Percentiles rank a stretch among this genome's conserved stretches.
phyloP scores from a whole-genome alignment of 2,888 invertebrate genomes.

The Sphinx pinastri region DNA sequence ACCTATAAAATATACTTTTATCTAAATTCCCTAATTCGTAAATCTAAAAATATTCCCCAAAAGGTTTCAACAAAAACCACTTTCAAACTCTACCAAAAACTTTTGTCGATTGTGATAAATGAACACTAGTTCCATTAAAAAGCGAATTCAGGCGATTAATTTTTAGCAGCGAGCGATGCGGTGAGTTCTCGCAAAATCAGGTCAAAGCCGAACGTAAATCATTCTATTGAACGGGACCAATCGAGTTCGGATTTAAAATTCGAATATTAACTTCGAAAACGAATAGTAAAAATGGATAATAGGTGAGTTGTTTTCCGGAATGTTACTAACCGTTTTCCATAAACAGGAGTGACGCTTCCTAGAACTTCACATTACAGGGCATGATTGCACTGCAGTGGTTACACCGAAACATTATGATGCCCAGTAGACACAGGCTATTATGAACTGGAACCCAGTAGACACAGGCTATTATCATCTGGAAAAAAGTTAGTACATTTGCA shows the following conservation, averaged over 20 bases:
- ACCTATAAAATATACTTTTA: too few relatives aligned
- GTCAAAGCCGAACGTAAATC: conserved; percentile 15
- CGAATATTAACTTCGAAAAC: background rate
- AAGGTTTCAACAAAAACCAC: background rate
- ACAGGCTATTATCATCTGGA: too few relatives aligned
- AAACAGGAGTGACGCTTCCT: too few relatives aligned
- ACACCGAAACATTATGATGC: too few relatives aligned
- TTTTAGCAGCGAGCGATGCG: conserved; percentile 6
- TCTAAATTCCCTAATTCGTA: too few relatives aligned
- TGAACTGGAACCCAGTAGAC: too few relatives aligned
- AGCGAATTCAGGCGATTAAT: conserved; percentile 29
- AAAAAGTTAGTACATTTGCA: too few relatives aligned
- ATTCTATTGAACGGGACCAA: conserved; percentile 13
- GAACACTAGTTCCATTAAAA: conserved; percentile 20
- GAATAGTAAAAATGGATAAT: background rate
- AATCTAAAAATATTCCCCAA: background rate
- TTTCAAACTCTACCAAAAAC: background rate
- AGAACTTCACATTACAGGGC: background rate
- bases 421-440: too few relatives aligned
- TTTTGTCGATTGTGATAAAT: background rate
- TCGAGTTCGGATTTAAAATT: conserved; percentile 1
- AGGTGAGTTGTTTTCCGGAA: too few relatives aligned
- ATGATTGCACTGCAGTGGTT: too few relatives aligned
- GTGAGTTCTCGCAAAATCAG: conserved; percentile 11
- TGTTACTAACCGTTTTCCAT: too few relatives aligned